Evolutionary conservation across 1,140 invertebrate genomes (phyloP).

Genomic region (Aphis gossypii): DNA sequence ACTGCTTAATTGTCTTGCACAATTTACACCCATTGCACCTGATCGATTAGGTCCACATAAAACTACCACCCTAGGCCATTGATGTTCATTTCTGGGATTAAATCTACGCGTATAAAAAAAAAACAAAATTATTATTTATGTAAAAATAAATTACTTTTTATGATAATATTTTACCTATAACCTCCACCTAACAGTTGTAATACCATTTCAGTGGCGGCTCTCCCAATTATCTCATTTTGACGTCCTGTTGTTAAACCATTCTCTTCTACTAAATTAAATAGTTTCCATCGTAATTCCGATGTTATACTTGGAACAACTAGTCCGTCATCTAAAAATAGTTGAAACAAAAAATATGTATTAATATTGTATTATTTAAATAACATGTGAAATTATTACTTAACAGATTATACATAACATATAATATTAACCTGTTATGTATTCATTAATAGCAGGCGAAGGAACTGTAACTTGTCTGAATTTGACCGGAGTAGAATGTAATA

Average conservation of each 20-base stretch:
- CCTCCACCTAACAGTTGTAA: constrained; percentile 80
- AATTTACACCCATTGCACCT: constrained; percentile 77
- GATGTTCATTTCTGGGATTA: constrained; percentile 82
- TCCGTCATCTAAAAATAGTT: constrained; percentile 71
- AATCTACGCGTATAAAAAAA: constrained; percentile 64
- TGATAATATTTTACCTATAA: constrained; percentile 66
- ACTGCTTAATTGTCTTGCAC: constrained; percentile 76
- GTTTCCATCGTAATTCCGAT: constrained; percentile 70
- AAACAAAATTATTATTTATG: not conserved
- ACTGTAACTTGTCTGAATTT: constrained; percentile 76
- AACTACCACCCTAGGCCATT: constrained; percentile 79
- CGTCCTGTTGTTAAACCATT: constrained; percentile 74
- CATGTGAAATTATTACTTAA: not conserved
- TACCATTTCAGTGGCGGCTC: constrained; percentile 80
- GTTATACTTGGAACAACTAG: constrained; percentile 80
- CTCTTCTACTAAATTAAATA: constrained; percentile 73
- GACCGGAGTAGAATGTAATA: constrained; percentile 73
- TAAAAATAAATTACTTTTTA: not conserved
- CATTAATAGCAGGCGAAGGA: constrained; percentile 70
- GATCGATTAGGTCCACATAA: constrained; percentile 75
- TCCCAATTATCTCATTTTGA: constrained; percentile 76
- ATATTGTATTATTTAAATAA: not conserved
- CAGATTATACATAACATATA: not conserved
- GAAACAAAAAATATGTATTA: not conserved
- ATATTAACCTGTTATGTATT: constrained; percentile 75